Evolutionary conservation across 1,140 invertebrate species (phyloP), one percentile per base, ranked within the genome.

Genomic region (Holotrichia oblita): DNA sequence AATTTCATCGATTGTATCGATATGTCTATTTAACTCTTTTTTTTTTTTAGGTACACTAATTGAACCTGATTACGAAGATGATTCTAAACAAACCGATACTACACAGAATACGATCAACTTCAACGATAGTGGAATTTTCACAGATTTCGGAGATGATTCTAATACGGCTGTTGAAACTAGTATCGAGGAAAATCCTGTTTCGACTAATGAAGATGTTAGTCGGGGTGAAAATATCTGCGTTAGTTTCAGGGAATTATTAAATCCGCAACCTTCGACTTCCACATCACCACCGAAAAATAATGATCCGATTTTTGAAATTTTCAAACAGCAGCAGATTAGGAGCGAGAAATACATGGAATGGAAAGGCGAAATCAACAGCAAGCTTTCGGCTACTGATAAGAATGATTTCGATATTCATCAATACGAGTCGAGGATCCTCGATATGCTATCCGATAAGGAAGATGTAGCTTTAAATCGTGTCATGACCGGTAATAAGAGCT

Each of bases 391-490:
- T 2, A n/a, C 82, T 6, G 55, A 77, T 6, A 79, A 83, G 17
- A 81, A 81, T 3, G 83, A 86, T 59, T 86, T 86, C 73, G 81
- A 86, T 79, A 85, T 86, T 69, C 85, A 86, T 73, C 81, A 82
- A 44, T 85, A 86, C 42, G 84, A 83, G 7, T 59, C 82, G 0
- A 80, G 78, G 40, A 83, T 86, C 6, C 84, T 86, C 44, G 81
- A 84, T n/a, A 55, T 72, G n/a, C 78, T 85, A 44, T 27, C 81
- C 44, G 40, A 81, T 1, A 80, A 82, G 8, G 76, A 82, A 73
- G 74, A 73, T 9, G 77, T 78, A 73, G 72, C 72, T 24, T 85
- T 85, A 74, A 61, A 61, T 8, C 40, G 82, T 40, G 40, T 86
- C 9, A 81, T 83, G 17, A 34, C 77, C 9, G 83, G 82, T 3